phyloP scores from a whole-genome alignment of 2,797 vertebrate species.

The Peromyscus nudipes region DNA sequence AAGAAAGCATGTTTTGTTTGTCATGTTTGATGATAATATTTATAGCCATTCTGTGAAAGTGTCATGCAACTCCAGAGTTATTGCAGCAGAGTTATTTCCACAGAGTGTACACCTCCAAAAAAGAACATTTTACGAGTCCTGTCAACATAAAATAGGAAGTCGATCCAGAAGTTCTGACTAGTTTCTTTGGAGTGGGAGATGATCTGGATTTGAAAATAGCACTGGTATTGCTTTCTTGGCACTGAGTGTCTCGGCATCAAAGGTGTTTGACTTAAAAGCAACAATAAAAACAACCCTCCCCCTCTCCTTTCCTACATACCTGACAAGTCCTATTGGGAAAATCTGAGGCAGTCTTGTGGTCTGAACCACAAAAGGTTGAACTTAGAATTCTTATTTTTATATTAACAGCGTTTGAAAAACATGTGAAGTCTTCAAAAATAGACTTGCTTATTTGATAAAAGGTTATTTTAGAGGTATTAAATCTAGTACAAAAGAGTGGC shows the following conservation, averaged over 20 bases:
- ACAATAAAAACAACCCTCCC: not conserved
- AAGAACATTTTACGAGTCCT: constrained; percentile 42
- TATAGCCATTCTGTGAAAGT: constrained; percentile 39
- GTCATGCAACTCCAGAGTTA: not conserved
- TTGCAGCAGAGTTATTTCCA: constrained; percentile 33
- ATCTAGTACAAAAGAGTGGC: not conserved
- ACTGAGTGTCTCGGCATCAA: not conserved
- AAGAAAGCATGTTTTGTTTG: constrained; percentile 54
- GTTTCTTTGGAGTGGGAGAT: constrained; percentile 17
- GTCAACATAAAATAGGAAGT: not conserved
- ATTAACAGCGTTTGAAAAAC: constrained; percentile 7
- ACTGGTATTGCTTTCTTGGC: not conserved
- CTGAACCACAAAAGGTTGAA: constrained; percentile 20
- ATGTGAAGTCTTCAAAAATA: constrained; percentile 50
- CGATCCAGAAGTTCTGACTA: not conserved
- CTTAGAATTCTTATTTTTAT: constrained; percentile 12
- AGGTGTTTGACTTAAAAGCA: constrained; percentile 17
- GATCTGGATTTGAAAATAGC: not conserved
- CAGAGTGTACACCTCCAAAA: not conserved
- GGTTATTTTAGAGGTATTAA: constrained; percentile 1
- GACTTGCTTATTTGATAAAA: constrained; percentile 26
- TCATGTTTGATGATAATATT: constrained; percentile 8
- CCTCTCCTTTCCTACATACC: not conserved
- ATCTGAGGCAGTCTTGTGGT: not conserved
- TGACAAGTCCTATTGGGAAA: not conserved